Percentiles rank a stretch among this genome's conserved stretches.
Conservation (phyloP, 2,888 invertebrate genomes). For the Drosophila neotestacea region DNA sequence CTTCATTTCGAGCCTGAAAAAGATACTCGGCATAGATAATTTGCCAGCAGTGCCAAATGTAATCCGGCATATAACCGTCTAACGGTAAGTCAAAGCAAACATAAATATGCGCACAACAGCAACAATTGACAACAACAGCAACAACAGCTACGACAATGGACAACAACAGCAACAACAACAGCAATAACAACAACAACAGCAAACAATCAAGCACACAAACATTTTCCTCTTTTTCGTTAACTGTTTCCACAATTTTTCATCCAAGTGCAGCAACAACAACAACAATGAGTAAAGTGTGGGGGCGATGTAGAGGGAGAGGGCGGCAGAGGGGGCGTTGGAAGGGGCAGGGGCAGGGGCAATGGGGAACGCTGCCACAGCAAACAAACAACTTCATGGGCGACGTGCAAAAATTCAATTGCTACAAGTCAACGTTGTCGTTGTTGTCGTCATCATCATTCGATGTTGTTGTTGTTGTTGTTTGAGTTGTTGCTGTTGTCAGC, state of each 20-base stretch:
- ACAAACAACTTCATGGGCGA: constrained; percentile 82
- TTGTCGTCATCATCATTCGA: constrained; percentile 39
- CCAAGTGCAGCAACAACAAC: constrained; percentile 62
- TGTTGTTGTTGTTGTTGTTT: constrained; percentile 17
- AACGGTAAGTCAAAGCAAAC: constrained; percentile 81
- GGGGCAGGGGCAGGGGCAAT: constrained; percentile 12
- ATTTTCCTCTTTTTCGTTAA: constrained; percentile 75
- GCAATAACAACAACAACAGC: constrained; percentile 28
- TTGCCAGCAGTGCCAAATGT: constrained; percentile 81
- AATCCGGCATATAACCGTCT: constrained; percentile 80
- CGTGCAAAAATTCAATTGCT: constrained; percentile 82
- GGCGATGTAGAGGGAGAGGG: not conserved
- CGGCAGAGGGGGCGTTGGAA: not conserved
- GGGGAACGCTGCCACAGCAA: constrained; percentile 68
- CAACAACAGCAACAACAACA: constrained; percentile 30
- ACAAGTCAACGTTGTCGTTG: constrained; percentile 64
- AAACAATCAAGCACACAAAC: constrained; percentile 73
- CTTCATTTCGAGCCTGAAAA: constrained; percentile 48
- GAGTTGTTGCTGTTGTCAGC: constrained; percentile 21
- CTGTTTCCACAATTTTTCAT: constrained; percentile 79
- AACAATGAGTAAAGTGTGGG: constrained; percentile 25
- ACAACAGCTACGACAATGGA: constrained; percentile 5
- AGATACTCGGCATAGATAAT: constrained; percentile 75
- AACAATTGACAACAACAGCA: constrained; percentile 28
- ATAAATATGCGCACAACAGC: constrained; percentile 75